Conservation (phyloP, 2,797 vertebrate genomes). For the Lates japonicus region DNA sequence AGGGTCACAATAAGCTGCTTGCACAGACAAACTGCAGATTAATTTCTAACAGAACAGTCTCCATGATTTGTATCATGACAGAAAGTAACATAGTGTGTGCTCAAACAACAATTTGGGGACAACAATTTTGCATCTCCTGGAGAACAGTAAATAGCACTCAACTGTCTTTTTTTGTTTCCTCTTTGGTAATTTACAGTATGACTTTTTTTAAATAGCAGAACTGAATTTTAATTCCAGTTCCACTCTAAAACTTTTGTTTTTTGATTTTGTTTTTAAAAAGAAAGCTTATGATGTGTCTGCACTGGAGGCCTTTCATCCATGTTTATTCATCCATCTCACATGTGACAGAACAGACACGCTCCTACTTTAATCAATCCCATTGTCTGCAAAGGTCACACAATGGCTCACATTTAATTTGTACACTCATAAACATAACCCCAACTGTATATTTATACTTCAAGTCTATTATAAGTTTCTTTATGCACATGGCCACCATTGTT, state of each 20-base stretch:
- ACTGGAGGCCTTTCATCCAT: no score
- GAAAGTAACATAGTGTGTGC: neutral
- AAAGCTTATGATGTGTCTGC: no score
- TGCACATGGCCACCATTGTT: neutral
- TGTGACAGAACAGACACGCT: no score
- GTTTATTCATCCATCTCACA: no score
- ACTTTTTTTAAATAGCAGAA: no score
- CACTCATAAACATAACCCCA: neutral
- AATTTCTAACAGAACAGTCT: neutral
- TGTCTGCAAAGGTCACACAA: no score
- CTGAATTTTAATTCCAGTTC: neutral
- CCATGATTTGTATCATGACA: neutral
- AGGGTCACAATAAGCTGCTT: neutral
- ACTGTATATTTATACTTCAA: neutral
- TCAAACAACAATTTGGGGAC: neutral
- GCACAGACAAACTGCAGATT: neutral
- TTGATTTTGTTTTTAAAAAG: no score
- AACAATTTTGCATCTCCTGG: neutral
- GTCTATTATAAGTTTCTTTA: neutral
- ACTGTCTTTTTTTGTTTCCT: neutral
- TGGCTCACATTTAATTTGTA: no score
- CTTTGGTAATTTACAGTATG: no score
- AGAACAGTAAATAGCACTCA: neutral
- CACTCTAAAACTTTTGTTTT: neutral
- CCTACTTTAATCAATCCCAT: no score